Evolutionary conservation across 2,797 vertebrate genomes (phyloP), one percentile per base, ranked within the genome.

Genomic region (Amblyraja radiata): DNA sequence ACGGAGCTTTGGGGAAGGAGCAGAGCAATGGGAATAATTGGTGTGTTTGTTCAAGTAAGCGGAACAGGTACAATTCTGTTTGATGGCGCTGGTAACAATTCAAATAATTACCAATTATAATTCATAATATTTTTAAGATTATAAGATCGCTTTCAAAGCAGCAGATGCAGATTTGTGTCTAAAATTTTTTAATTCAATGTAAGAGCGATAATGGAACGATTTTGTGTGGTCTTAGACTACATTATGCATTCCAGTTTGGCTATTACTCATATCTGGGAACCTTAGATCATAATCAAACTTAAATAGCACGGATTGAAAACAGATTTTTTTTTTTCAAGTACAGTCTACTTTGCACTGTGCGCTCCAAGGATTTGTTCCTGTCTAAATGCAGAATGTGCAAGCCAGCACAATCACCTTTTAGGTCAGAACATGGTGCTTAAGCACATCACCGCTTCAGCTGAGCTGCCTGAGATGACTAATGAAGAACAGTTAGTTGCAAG

Each of bases 131-230:
- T 65, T 18, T 88, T 88, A n/a, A 65, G n/a, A 65, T 32, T 9
- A 88, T 88, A 88, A 32, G 61, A 21, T 88, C 18, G 28, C 61
- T 88, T 88, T 88, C 61, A 32, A 88, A 88, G 58, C 13, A n/a
- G 61, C 61, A 65, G 58, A 86, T 86, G 54, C 28, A 65, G 32
- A 88, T 65, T 88, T 18, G n/a, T 65, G 61, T 1, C 46, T 6
- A 6, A 54, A 6, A 54, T 0, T 3, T 2, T 46, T 46, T 6
- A 6, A 54, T 54, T 54, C 25, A 84, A 84, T 61, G 61, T 16
- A 65, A 21, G 61, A 88, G 58, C 32, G 58, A 16, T 86, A 86
- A n/a, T 18, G 58, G 16, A 86, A 16, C 14, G 11, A 16, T 32
- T 65, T 36, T 8, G 61, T 18, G 14, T 32, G 14, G 8, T 88